Evolutionary conservation across 2,888 invertebrate genomes (phyloP).

Genomic region (Falcaria lacertinaria): DNA sequence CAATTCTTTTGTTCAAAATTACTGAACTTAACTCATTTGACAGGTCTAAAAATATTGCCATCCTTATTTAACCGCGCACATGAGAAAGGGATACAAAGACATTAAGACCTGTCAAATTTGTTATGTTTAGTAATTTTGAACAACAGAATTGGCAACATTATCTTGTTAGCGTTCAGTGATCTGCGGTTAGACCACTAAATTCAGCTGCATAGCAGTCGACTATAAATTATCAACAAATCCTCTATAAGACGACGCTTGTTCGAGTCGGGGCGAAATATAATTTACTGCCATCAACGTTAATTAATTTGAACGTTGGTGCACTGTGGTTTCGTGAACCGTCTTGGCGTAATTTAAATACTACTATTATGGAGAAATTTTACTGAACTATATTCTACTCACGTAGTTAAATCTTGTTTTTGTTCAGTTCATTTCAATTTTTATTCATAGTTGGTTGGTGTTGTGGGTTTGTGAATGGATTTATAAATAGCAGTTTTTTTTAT

Average conservation of each 20-base stretch:
- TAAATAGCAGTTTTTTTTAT: too few relatives aligned
- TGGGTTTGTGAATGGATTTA: too few relatives aligned
- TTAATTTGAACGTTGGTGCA: conserved; percentile 12
- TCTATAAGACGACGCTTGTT: conserved; percentile 29
- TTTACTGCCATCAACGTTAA: conserved; percentile 20
- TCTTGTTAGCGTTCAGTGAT: conserved; percentile 3
- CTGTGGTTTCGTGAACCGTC: conserved; percentile 7
- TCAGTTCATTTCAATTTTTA: too few relatives aligned
- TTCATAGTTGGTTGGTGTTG: too few relatives aligned
- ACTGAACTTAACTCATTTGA: too few relatives aligned
- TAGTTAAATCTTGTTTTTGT: neutral
- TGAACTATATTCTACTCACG: neutral
- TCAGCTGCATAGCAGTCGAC: conserved; percentile 15
- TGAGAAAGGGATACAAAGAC: too few relatives aligned
- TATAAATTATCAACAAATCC: conserved; percentile 38
- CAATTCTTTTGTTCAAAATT: too few relatives aligned
- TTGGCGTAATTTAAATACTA: neutral
- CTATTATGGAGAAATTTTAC: neutral
- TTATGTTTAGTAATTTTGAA: too few relatives aligned
- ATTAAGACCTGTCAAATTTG: too few relatives aligned
- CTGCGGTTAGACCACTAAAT: conserved; percentile 15
- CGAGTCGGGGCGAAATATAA: conserved; percentile 30
- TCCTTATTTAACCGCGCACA: too few relatives aligned
- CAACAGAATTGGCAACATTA: too few relatives aligned
- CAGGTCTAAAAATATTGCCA: too few relatives aligned